Conservation (phyloP, 2,888 invertebrate genomes). For the Calameuta pallipes region DNA sequence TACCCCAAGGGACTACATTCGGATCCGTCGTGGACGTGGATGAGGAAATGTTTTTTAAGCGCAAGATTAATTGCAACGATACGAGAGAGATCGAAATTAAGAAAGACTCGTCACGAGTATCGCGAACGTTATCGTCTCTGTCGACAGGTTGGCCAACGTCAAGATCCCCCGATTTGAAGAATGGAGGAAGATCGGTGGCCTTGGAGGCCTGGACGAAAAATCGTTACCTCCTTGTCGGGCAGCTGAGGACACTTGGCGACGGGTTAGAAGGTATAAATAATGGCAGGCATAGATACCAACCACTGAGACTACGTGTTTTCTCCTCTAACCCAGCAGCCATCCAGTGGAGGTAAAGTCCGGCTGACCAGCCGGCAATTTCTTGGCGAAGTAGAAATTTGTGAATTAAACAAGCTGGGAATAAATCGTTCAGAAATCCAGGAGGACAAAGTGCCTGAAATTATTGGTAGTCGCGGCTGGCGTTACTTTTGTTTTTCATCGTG, state of each 20-base stretch:
- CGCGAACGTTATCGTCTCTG: background rate
- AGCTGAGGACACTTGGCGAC: background rate
- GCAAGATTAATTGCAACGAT: constrained; percentile 6
- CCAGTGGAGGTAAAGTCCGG: too few relatives aligned
- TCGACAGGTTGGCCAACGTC: background rate
- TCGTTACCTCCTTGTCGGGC: background rate
- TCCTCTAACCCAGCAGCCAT: background rate
- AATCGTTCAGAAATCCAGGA: background rate
- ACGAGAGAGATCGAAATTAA: background rate
- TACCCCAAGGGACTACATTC: background rate
- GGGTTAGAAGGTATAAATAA: background rate
- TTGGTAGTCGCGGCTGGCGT: background rate
- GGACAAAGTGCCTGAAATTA: background rate
- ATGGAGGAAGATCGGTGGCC: background rate
- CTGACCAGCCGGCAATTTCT: background rate
- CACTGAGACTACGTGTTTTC: background rate
- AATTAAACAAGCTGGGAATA: background rate
- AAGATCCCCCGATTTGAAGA: background rate
- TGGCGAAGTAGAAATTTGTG: background rate
- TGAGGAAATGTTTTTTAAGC: constrained; percentile 5
- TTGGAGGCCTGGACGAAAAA: background rate
- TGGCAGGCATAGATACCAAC: background rate
- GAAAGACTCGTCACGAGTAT: background rate
- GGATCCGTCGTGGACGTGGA: background rate
- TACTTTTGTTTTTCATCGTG: background rate